A percentile compares a stretch with the other conserved stretches of the same genome.
These are phyloP conservation scores for Prinia subflava DNA, from an alignment of 2,113 vertebrate species.

Conservation along the genomic window DNA sequence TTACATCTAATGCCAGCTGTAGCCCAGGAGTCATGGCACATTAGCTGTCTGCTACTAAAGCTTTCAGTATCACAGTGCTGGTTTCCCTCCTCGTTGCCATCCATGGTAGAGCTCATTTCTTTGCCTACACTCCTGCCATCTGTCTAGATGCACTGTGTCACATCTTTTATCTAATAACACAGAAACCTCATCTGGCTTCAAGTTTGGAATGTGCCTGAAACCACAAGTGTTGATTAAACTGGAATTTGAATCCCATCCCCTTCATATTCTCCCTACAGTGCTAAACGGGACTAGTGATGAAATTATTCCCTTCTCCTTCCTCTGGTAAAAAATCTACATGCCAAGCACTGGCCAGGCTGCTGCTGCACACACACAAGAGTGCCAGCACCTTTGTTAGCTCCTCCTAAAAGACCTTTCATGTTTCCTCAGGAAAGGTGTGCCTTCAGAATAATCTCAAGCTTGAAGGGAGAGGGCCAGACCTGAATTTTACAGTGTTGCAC, in stretches of 20 bases:
- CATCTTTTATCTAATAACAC: not conserved
- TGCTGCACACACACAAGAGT: accelerated
- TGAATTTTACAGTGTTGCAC: not conserved
- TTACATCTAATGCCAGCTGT: not conserved
- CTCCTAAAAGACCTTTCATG: not conserved
- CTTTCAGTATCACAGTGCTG: not conserved
- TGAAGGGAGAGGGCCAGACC: not conserved
- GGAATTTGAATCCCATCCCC: not conserved
- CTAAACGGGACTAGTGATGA: not conserved
- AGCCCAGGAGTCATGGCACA: not conserved
- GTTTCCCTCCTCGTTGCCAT: not conserved
- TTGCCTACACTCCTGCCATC: not conserved
- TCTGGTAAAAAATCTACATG: not conserved
- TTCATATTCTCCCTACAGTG: not conserved
- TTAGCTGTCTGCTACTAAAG: not conserved
- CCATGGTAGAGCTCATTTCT: not conserved
- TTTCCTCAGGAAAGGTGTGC: not conserved
- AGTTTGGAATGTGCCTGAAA: not conserved
- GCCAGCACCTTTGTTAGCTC: not conserved
- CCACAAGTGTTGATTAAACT: not conserved
- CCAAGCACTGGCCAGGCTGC: not conserved
- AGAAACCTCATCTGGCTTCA: not conserved
- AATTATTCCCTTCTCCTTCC: not conserved
- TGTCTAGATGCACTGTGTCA: not conserved
- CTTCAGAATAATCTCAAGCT: not conserved